phyloP scores from a whole-genome alignment of 2,797 vertebrate genomes.

The Galagoides demidoff region DNA sequence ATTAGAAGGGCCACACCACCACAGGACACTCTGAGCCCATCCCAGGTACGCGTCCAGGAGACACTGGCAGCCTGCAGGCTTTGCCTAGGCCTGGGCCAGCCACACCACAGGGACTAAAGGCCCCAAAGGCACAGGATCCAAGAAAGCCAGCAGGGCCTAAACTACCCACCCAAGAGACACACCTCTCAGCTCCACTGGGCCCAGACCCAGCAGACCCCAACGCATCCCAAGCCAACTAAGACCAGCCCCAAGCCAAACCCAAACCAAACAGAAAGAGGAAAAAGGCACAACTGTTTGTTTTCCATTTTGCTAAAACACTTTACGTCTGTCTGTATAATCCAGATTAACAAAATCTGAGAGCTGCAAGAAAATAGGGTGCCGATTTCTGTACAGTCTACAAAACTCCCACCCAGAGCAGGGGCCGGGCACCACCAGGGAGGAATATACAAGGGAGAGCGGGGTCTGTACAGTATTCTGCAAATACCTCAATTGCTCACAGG shows the following conservation, averaged over 20 bases:
- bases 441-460: slow-evolving; percentile 85
- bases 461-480: slow-evolving; percentile 70
- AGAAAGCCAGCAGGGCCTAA: slow-evolving; percentile 70
- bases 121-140: slow-evolving; percentile 83
- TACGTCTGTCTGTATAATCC: slow-evolving; percentile 88
- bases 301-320: slow-evolving; percentile 87
- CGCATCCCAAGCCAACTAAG: neutral
- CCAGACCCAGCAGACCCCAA: neutral
- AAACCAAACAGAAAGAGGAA: slow-evolving; percentile 68
- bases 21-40: neutral
- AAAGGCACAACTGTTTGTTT: slow-evolving; percentile 89
- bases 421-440: slow-evolving; percentile 84
- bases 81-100: neutral
- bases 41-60: neutral
- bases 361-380: slow-evolving; percentile 91
- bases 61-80: neutral
- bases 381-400: slow-evolving; percentile 92
- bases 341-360: slow-evolving; percentile 89
- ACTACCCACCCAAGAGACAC: slow-evolving; percentile 72
- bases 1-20: neutral
- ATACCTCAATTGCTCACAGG: neutral
- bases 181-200: neutral
- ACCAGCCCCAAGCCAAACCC: slow-evolving; percentile 44
- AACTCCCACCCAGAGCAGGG: slow-evolving; percentile 81
- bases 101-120: slow-evolving; percentile 55